phyloP scores from a whole-genome alignment of 2,113 vertebrate species.

The Boleophthalmus pectinirostris region DNA sequence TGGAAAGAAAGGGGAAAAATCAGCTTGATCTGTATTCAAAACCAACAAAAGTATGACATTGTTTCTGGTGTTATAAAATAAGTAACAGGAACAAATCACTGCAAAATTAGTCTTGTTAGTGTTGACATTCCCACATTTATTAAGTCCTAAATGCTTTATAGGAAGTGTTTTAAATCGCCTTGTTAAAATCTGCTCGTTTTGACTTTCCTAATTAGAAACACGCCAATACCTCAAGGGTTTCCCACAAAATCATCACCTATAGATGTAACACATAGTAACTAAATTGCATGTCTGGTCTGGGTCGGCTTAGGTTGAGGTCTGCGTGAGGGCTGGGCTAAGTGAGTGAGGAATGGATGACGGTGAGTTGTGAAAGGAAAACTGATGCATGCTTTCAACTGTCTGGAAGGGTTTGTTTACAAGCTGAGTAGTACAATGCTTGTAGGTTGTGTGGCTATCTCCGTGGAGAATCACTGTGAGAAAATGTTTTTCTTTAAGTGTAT shows the following conservation, averaged over 20 bases:
- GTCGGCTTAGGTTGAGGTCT: not conserved
- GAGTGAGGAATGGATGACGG: conserved; percentile 20
- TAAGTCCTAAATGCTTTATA: conserved; percentile 53
- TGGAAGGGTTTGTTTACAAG: conserved; percentile 47
- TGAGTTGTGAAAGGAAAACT: conserved; percentile 38
- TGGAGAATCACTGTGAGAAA: conserved; percentile 1
- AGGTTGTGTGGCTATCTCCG: conserved; percentile 11
- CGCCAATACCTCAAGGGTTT: conserved; percentile 12
- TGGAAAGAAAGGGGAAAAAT: not conserved
- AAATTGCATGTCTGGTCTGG: conserved; percentile 3
- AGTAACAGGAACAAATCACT: conserved; percentile 27
- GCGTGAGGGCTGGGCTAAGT: conserved; percentile 26
- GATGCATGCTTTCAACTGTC: conserved; percentile 37
- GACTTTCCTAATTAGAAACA: conserved; percentile 60
- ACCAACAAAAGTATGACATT: not conserved
- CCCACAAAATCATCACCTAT: conserved; percentile 44
- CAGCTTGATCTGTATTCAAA: conserved; percentile 15
- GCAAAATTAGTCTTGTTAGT: conserved; percentile 26
- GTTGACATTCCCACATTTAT: conserved; percentile 49
- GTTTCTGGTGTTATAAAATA: not conserved
- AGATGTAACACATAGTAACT: not conserved
- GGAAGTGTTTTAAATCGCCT: conserved; percentile 49
- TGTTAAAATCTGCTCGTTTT: conserved; percentile 68
- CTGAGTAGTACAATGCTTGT: conserved; percentile 17
- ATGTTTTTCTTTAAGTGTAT: not conserved